Evolutionary conservation across 2,113 vertebrate species (phyloP).

Genomic region (Pangasianodon hypophthalmus): DNA sequence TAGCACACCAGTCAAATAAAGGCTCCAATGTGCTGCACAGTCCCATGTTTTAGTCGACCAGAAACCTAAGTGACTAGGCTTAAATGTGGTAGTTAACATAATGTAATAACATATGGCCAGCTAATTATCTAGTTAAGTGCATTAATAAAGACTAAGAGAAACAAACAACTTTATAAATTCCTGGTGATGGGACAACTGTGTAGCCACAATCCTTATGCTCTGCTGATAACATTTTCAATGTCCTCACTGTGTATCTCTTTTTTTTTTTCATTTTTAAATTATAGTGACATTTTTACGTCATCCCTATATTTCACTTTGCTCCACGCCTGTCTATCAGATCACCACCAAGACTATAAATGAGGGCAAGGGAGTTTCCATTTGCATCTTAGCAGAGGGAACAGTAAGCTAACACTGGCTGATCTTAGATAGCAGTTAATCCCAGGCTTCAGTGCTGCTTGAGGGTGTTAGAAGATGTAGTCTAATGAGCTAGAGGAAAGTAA

Average conservation of each 20-base stretch:
- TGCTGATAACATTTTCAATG: neutral
- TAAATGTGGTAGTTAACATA: neutral
- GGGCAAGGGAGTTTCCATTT: neutral
- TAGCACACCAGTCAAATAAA: neutral
- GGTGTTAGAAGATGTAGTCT: conserved; percentile 42
- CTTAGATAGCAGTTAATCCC: conserved; percentile 43
- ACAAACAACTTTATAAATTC: neutral
- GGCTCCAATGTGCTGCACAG: neutral
- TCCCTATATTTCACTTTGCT: neutral
- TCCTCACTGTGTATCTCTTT: neutral
- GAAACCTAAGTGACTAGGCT: neutral
- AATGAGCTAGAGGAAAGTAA: conserved; percentile 45
- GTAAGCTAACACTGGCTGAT: conserved; percentile 31
- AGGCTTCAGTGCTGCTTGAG: conserved; percentile 34
- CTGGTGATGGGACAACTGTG: neutral
- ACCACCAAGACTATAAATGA: neutral
- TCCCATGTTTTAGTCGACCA: neutral
- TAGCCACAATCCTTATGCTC: neutral
- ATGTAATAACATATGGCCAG: neutral
- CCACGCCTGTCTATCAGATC: neutral
- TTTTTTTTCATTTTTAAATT: neutral
- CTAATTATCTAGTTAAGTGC: neutral
- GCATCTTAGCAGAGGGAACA: neutral
- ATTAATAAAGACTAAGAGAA: neutral
- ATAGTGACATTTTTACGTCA: no score